Evolutionary conservation across 1,140 invertebrate species (phyloP).

Genomic region (Meloidogyne floridensis): DNA sequence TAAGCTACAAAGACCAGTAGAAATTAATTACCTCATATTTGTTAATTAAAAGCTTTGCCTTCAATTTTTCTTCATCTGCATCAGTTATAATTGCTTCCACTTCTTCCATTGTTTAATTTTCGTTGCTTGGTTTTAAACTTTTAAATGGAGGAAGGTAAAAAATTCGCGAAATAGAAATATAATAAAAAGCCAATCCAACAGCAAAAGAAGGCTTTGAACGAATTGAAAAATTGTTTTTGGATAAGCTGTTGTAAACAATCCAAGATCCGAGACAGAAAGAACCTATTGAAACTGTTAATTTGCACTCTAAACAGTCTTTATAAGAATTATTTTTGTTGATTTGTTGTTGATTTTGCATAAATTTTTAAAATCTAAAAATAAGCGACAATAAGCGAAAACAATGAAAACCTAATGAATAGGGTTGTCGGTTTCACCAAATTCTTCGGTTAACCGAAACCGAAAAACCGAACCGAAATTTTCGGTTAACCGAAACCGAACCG

Average conservation of each 20-base stretch:
- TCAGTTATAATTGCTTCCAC: neutral
- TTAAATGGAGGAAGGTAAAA: slow-evolving; percentile 21
- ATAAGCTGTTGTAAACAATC: slow-evolving; percentile 20
- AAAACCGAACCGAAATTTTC: too few relatives aligned
- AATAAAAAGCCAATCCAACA: slow-evolving; percentile 10
- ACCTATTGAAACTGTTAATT: slow-evolving; percentile 21
- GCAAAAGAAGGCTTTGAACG: slow-evolving; percentile 4
- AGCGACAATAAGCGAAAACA: too few relatives aligned
- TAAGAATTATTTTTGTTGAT: neutral
- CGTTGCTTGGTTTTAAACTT: neutral
- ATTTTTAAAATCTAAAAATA: neutral
- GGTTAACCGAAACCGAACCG: too few relatives aligned
- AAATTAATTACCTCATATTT: slow-evolving; percentile 18
- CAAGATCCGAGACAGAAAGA: slow-evolving; percentile 18
- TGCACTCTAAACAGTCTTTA: slow-evolving; percentile 30
- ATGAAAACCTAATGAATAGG: too few relatives aligned
- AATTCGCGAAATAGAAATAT: slow-evolving; percentile 22
- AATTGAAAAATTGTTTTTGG: neutral
- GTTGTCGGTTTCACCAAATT: too few relatives aligned
- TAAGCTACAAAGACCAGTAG: neutral
- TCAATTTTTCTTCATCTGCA: neutral
- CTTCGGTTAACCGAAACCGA: too few relatives aligned
- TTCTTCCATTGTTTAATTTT: neutral
- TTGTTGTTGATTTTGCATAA: neutral
- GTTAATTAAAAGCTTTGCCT: slow-evolving; percentile 10